Conservation (phyloP, 2,113 vertebrate species). For the Megalops atlanticus region DNA sequence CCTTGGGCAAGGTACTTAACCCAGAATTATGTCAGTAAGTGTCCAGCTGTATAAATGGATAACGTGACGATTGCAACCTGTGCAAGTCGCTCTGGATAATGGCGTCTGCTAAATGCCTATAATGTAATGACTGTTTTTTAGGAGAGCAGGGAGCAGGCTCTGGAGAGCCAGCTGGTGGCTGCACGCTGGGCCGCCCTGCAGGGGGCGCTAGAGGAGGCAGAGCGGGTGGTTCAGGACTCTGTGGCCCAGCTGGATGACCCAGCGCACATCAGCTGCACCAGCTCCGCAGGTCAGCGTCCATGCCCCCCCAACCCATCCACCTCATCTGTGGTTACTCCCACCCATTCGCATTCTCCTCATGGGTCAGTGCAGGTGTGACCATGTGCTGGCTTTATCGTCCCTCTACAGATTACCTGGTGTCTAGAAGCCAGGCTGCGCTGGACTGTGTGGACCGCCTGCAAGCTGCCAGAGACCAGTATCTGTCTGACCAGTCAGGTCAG, state of each 20-base stretch:
- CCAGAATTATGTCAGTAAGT: too few relatives aligned
- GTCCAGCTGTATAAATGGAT: too few relatives aligned
- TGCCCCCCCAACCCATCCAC: not conserved
- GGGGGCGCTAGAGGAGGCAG: slow-evolving; percentile 68
- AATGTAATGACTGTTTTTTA: too few relatives aligned
- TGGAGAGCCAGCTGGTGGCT: slow-evolving; percentile 64
- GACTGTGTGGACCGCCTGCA: slow-evolving; percentile 75
- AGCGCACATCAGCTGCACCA: slow-evolving; percentile 79
- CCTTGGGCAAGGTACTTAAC: too few relatives aligned
- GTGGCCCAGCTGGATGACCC: slow-evolving; percentile 83
- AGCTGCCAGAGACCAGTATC: slow-evolving; percentile 64
- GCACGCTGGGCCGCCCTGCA: slow-evolving; percentile 74
- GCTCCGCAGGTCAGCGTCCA: slow-evolving; percentile 78
- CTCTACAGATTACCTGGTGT: slow-evolving; percentile 85
- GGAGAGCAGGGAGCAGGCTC: slow-evolving; percentile 72
- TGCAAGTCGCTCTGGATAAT: too few relatives aligned
- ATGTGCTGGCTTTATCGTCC: not conserved
- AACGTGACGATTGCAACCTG: too few relatives aligned
- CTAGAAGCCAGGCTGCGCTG: slow-evolving; percentile 74
- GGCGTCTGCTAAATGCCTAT: too few relatives aligned
- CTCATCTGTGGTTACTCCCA: not conserved
- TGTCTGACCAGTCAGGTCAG: slow-evolving; percentile 74
- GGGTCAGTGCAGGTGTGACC: not conserved
- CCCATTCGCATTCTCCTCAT: not conserved
- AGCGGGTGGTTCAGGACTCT: slow-evolving; percentile 80